Base-by-base conservation (phyloP, 2,888 invertebrate genomes). In the Drosophila pseudotakahashii region DNA sequence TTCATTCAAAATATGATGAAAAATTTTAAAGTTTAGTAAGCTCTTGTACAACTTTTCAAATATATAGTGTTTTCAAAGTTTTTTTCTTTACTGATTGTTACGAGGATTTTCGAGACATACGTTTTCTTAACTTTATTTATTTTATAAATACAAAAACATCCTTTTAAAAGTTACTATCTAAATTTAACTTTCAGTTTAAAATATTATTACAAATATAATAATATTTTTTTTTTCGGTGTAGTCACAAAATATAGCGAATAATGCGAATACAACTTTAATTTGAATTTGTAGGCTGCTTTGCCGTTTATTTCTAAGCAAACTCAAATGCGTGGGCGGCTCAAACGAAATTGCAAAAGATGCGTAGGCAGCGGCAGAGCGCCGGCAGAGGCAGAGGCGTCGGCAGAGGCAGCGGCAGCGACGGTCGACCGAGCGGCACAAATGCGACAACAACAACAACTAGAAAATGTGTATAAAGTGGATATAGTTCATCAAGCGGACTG, bases 271-370 rank as follows among this genome's bases (percentile, higher is more conserved):
- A 73, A 71, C 67, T 64, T 78, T 60, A 72, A 80, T 80, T 54
- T 81, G 71, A 79, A 72, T 72, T 87, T 88, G 85, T 84, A 66
- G 79, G 70, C 69, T 79, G 79, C 51, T 30, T 34, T 70, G 58
- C 70, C 57, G 78, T 57, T 73, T 80, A 73, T 88, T 88, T 88
- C 86, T 89, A 89, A 82, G 82, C 88, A 88, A 87, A 74, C 78
- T 71, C 69, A 63, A 72, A 88, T 74, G 83, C 86, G 83, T 89
- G 88, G 83, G 83, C 79, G 89, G 77, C 69, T 73, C 80, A 83
- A 89, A 84, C 89, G 89, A 84, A 88, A 89, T 88, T 88, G 89
- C 84, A 74, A 85, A 89, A 85, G 88, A 89, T 85, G 89, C 87
- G 84, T 85, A 79, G 84, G 84, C 67, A 55, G 81, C 34, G 41